A percentile compares a stretch with the other conserved stretches of the same genome.
phyloP scores from a whole-genome alignment of 2,888 invertebrate genomes.

The Acrocera orbiculus region DNA sequence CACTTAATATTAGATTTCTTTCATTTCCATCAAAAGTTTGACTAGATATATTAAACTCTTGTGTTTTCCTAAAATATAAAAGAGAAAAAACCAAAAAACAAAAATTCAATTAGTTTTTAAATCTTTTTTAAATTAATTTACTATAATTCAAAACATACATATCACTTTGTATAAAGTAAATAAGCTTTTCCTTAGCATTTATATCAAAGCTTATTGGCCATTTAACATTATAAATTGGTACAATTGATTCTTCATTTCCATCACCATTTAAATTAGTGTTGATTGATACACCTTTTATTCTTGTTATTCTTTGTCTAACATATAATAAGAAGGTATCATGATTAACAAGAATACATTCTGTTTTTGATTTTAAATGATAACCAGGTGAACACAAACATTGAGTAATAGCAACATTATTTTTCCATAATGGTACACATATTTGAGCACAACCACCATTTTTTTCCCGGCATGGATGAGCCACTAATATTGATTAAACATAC shows the following conservation, averaged over 20 bases:
- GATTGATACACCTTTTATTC: slow-evolving; percentile 44
- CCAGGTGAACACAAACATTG: slow-evolving; percentile 59
- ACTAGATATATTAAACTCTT: slow-evolving; percentile 39
- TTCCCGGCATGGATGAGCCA: slow-evolving; percentile 48
- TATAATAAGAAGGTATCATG: slow-evolving; percentile 47
- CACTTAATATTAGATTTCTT: slow-evolving; percentile 38
- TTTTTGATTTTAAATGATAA: slow-evolving; percentile 39
- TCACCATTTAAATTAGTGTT: neutral
- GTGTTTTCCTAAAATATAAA: too few relatives aligned
- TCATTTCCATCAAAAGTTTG: slow-evolving; percentile 43
- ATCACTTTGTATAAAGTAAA: slow-evolving; percentile 46
- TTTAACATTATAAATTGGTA: slow-evolving; percentile 49
- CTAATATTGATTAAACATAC: slow-evolving; percentile 22
- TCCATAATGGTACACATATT: slow-evolving; percentile 52
- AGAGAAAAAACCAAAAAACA: too few relatives aligned
- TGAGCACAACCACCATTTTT: slow-evolving; percentile 56
- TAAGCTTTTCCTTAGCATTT: slow-evolving; percentile 39
- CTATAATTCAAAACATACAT: slow-evolving; percentile 18
- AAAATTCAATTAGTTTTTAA: neutral
- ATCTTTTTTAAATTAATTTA: neutral
- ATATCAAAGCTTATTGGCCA: slow-evolving; percentile 51
- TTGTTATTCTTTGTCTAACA: slow-evolving; percentile 46
- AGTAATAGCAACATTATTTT: slow-evolving; percentile 35
- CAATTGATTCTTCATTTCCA: slow-evolving; percentile 36
- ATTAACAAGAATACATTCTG: slow-evolving; percentile 41